phyloP scores from a whole-genome alignment of 2,113 vertebrate genomes.

The Dasyurus viverrinus region DNA sequence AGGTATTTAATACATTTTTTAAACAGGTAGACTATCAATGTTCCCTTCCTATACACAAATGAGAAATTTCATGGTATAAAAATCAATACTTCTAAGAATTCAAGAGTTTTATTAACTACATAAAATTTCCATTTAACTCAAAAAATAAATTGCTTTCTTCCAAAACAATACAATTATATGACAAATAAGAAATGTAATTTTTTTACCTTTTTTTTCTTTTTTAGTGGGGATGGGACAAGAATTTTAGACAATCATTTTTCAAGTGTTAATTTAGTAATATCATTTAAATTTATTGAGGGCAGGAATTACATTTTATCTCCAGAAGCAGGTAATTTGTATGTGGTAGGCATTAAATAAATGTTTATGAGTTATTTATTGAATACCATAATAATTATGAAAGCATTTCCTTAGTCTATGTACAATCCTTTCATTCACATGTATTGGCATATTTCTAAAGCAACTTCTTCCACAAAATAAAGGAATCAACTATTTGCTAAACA shows the following conservation, averaged over 20 bases:
- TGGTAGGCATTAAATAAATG: background rate
- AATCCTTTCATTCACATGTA: conserved; percentile 11
- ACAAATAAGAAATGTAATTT: conserved; percentile 13
- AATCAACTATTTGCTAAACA: conserved; percentile 64
- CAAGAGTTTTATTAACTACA: background rate
- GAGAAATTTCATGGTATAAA: background rate
- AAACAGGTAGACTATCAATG: conserved; percentile 8
- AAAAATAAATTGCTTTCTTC: conserved; percentile 46
- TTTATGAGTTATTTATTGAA: background rate
- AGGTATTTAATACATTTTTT: conserved; percentile 9
- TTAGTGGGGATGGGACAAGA: background rate
- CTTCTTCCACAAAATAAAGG: conserved; percentile 59
- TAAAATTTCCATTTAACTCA: background rate
- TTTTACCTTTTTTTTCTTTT: background rate
- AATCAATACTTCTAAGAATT: conserved; percentile 22
- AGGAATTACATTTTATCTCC: background rate
- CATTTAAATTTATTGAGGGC: background rate
- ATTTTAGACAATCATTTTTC: conserved; percentile 36
- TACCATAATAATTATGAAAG: conserved; percentile 10
- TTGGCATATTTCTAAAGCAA: conserved; percentile 63
- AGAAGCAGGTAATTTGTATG: background rate
- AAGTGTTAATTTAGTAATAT: conserved; percentile 4
- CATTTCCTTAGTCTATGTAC: conserved; percentile 18
- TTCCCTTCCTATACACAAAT: background rate
- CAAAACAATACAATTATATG: background rate